Conservation (phyloP, 2,797 vertebrate species). For the Gallinago solitaria region DNA sequence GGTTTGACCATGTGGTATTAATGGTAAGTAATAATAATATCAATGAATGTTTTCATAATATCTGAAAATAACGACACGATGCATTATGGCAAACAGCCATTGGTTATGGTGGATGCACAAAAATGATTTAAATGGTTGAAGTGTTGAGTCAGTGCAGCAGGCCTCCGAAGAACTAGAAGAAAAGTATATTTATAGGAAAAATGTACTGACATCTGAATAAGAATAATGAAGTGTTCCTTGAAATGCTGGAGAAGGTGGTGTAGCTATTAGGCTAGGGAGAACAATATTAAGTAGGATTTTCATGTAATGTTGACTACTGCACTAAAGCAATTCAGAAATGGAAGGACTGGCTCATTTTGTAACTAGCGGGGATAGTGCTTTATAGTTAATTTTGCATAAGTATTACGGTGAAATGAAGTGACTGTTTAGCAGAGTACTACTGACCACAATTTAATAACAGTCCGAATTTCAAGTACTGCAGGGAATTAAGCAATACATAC, state of each 20-base stretch:
- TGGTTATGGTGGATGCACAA: background rate
- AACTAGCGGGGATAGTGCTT: constrained; percentile 7
- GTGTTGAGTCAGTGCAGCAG: background rate
- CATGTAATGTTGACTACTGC: background rate
- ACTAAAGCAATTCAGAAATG: background rate
- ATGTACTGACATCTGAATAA: background rate
- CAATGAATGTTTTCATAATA: background rate
- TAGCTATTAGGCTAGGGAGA: background rate
- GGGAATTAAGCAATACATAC: constrained; percentile 55
- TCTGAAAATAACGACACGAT: background rate
- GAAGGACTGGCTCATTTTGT: constrained; percentile 25
- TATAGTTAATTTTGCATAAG: constrained; percentile 39
- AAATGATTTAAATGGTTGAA: background rate
- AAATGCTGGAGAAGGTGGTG: background rate
- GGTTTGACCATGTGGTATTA: background rate
- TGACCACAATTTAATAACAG: constrained; percentile 66
- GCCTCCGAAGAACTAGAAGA: background rate
- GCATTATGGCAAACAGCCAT: background rate
- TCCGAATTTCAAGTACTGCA: constrained; percentile 45
- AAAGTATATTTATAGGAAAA: background rate
- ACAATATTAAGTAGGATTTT: constrained; percentile 7
- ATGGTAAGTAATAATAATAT: background rate
- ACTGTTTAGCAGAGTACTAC: constrained; percentile 40
- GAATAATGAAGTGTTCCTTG: background rate
- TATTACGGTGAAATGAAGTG: constrained; percentile 43